Conservation (phyloP, 2,113 vertebrate species). For the Colossoma macropomum region DNA sequence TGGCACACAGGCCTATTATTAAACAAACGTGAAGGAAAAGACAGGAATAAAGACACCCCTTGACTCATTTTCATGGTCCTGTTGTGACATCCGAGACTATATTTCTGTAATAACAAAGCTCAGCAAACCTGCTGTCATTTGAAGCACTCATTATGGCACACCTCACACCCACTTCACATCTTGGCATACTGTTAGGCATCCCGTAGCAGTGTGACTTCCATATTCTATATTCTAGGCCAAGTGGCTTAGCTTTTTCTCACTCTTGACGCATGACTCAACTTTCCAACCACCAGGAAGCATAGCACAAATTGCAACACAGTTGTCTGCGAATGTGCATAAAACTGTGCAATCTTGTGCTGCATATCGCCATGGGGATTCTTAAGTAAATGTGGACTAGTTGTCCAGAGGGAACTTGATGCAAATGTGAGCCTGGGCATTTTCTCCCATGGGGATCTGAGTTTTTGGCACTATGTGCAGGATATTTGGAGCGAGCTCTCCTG, state of each 20-base stretch:
- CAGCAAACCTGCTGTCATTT: slow-evolving; percentile 7
- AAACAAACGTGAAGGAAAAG: neutral
- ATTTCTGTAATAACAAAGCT: neutral
- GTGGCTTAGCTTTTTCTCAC: slow-evolving; percentile 22
- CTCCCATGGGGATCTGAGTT: neutral
- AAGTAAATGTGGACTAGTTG: neutral
- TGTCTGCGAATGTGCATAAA: neutral
- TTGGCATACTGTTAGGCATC: neutral
- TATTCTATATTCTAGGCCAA: neutral
- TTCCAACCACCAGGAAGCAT: neutral
- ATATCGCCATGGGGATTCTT: neutral
- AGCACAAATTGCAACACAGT: slow-evolving; percentile 20
- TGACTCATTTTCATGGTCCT: neutral
- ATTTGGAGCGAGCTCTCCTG: neutral
- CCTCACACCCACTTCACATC: slow-evolving; percentile 1
- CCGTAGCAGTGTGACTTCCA: neutral
- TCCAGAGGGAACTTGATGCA: neutral
- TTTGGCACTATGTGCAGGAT: neutral
- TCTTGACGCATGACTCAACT: slow-evolving; percentile 1
- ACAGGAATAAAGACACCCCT: neutral
- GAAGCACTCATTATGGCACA: slow-evolving; percentile 31
- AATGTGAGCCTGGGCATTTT: neutral
- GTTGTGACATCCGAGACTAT: neutral
- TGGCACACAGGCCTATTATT: neutral
- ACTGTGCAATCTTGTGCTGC: neutral